A percentile compares a stretch with the other conserved stretches of the same genome.
Evolutionary conservation across 2,888 invertebrate species (phyloP).

Genomic region (Lomographa bimaculata): DNA sequence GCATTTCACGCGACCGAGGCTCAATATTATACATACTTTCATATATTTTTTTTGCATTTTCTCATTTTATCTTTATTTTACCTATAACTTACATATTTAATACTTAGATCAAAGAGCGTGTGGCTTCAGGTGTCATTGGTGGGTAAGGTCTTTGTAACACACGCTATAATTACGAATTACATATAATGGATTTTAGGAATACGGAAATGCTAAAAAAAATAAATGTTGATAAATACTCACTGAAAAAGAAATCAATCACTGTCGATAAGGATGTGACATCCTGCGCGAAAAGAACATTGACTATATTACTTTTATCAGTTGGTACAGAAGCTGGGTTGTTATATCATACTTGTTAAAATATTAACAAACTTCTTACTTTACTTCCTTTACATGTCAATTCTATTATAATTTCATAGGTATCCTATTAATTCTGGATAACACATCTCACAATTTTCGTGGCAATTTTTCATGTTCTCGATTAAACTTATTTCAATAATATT

Average conservation of each 20-base stretch:
- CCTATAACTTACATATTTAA: constrained; percentile 80
- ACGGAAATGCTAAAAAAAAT: constrained; percentile 21
- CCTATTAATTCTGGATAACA: constrained; percentile 18
- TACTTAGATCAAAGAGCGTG: constrained; percentile 79
- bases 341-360: constrained; percentile 23
- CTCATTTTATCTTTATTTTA: constrained; percentile 61
- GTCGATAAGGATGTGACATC: constrained; percentile 13
- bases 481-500: constrained; percentile 9
- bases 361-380: constrained; percentile 25
- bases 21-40: constrained; percentile 57
- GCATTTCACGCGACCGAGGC: constrained; percentile 70
- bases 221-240: constrained; percentile 41
- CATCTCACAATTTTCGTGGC: constrained; percentile 15
- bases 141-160: constrained; percentile 78
- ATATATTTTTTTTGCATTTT: constrained; percentile 60
- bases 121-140: constrained; percentile 80
- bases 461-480: constrained; percentile 7
- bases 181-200: constrained; percentile 34
- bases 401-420: constrained; percentile 22
- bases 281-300: constrained; percentile 16
- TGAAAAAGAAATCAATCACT: constrained; percentile 46
- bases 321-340: constrained; percentile 18
- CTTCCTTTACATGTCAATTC: constrained; percentile 23
- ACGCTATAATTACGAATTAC: constrained; percentile 40
- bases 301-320: constrained; percentile 21